Evolutionary conservation across 1,140 invertebrate species (phyloP), one percentile per base, ranked within the genome.

Genomic region (Rhopalosiphum maidis): DNA sequence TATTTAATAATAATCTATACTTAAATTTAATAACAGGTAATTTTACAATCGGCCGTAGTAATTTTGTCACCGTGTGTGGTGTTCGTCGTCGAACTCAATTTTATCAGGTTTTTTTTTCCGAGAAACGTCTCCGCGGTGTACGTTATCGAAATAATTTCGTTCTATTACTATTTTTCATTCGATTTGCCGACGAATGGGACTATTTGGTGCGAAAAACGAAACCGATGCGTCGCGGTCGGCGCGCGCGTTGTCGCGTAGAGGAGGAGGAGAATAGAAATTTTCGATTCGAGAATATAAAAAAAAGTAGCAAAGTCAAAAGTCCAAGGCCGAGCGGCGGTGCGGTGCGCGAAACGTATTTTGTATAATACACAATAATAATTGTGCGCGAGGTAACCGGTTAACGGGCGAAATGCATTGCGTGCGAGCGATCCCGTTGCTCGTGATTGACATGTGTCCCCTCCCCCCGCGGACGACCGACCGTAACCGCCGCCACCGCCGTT

Each of bases 341-440:
- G 51, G 35, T 18, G 48, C 37, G 88, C 35, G 15, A 43, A 88
- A 90, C n/a, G n/a, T 25, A 41, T 55, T 51, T 48, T 25, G 83
- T 41, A 77, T 77, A 77, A 25, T 43, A 41, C 9, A 46, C 48
- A 51, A 51, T 48, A 37, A 68, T 60, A n/a, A 68, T 77, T 88
- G 51, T 8, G 35, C 37, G 87, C 37, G 30, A 68, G 55, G 89
- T 68, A 90, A 60, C 89, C 89, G 89, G 89, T 90, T 68, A 68
- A 90, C n/a, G 60, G 60, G 46, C 87, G 89, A 60, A 60, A 68
- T 68, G 51, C 48, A 86, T 93, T 86, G 91, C 77, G 35, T 83
- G 91, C 82, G 48, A 68, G 21, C 82, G 91, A 93, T 93, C 91
- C 91, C 91, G 91, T 93, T 93, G 91, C 91, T 93, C 82, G 91